Evolutionary conservation across 2,113 vertebrate genomes (phyloP).

Genomic region (Bubalus kerabau): DNA sequence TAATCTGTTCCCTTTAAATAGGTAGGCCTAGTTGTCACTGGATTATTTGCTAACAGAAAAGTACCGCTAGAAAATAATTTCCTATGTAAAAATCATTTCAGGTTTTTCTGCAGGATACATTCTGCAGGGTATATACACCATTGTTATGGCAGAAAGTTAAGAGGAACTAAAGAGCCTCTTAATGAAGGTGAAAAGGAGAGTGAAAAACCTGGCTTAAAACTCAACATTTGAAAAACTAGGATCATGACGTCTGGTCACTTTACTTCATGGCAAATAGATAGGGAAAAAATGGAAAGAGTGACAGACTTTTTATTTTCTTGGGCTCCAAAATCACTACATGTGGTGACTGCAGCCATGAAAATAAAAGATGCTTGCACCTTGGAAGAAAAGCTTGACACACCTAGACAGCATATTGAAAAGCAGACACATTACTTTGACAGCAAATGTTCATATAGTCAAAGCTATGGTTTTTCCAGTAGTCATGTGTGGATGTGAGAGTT

Average conservation of each 20-base stretch:
- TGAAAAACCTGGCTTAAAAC: background rate
- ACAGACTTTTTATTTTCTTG: background rate
- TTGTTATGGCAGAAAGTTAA: background rate
- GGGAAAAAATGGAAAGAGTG: background rate
- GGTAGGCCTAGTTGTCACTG: background rate
- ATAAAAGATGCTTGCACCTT: background rate
- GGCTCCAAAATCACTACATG: background rate
- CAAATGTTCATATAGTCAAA: background rate
- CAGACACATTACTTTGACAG: background rate
- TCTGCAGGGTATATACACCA: background rate
- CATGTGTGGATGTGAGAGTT: background rate
- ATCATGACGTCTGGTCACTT: background rate
- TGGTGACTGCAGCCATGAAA: background rate
- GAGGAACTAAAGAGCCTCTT: background rate
- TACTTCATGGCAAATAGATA: background rate
- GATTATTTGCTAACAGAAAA: background rate
- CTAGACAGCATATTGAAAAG: background rate
- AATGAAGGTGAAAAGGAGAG: background rate
- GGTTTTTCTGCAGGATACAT: background rate
- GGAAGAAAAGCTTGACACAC: background rate
- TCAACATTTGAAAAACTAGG: rapidly evolving
- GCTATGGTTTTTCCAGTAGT: background rate
- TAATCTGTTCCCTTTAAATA: background rate
- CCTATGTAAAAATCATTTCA: background rate
- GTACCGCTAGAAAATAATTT: background rate